Conservation (phyloP, 2,888 invertebrate genomes). For the Drosophila aldrichi region DNA sequence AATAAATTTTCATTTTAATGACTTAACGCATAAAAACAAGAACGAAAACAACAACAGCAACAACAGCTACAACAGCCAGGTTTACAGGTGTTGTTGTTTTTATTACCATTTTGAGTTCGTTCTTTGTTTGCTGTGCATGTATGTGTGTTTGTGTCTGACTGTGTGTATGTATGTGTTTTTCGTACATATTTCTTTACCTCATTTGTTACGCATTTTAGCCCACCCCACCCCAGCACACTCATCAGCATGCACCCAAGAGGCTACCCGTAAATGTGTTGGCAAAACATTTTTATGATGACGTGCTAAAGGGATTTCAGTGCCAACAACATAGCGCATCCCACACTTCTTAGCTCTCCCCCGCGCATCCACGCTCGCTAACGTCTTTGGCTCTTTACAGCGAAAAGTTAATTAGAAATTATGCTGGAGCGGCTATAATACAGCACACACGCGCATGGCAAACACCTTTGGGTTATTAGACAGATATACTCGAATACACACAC, state of each 20-base stretch:
- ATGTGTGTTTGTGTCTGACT: conserved; percentile 3
- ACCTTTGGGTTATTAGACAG: conserved; percentile 70
- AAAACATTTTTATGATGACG: conserved; percentile 79
- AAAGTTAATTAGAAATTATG: conserved; percentile 78
- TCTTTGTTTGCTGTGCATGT: conserved; percentile 21
- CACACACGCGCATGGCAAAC: conserved; percentile 44
- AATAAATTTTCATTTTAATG: conserved; percentile 83
- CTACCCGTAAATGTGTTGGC: conserved; percentile 72
- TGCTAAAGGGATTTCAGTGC: conserved; percentile 72
- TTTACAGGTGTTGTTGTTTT: conserved; percentile 75
- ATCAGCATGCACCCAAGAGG: conserved; percentile 59
- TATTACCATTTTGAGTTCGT: conserved; percentile 63
- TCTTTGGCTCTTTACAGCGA: conserved; percentile 57
- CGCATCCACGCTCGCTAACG: neutral
- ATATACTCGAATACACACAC: conserved; percentile 32
- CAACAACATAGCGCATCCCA: neutral
- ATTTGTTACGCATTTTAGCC: conserved; percentile 69
- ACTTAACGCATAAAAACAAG: conserved; percentile 71
- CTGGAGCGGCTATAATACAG: conserved; percentile 59
- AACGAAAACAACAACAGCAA: conserved; percentile 41
- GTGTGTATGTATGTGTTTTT: conserved; percentile 31
- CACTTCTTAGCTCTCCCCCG: neutral
- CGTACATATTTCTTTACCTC: conserved; percentile 72
- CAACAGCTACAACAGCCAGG: conserved; percentile 24
- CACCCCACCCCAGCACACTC: neutral